Evolutionary conservation across 2,797 vertebrate genomes (phyloP).

Genomic region (Ambastaia sidthimunki): DNA sequence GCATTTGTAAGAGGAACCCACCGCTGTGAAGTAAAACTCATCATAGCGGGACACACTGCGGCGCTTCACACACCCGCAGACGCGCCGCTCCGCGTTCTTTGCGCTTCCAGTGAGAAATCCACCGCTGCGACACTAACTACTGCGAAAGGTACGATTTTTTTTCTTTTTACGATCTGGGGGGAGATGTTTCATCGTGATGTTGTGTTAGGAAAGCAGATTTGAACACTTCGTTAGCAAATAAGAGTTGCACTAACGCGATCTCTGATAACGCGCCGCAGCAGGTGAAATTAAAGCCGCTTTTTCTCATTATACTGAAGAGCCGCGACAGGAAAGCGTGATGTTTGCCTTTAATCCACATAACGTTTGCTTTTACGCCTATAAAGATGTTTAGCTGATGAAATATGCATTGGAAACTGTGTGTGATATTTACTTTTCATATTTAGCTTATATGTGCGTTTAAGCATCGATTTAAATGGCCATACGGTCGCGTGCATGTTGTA

Average conservation of each 20-base stretch:
- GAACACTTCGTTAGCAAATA: neutral
- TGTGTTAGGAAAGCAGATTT: neutral
- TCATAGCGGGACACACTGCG: no score
- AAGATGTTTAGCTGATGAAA: neutral
- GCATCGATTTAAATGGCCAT: no score
- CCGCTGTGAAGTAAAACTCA: no score
- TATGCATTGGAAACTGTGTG: neutral
- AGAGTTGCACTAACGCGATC: constrained; percentile 8
- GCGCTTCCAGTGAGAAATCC: constrained; percentile 42
- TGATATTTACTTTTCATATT: neutral
- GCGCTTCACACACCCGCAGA: constrained; percentile 49
- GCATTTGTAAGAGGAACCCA: constrained; percentile 71
- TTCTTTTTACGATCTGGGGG: neutral
- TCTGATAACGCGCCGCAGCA: constrained; percentile 15
- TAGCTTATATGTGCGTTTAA: no score
- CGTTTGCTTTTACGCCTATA: neutral
- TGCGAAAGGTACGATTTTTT: constrained; percentile 65
- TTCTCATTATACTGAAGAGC: neutral
- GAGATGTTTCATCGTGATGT: neutral
- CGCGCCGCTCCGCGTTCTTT: constrained; percentile 48
- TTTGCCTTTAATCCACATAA: neutral
- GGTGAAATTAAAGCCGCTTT: constrained; percentile 42
- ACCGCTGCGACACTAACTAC: constrained; percentile 60
- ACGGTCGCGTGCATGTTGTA: no score
- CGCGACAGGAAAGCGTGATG: neutral